Percentiles rank a stretch among this genome's conserved stretches.
Conservation (phyloP, 2,113 vertebrate species). For the Paedocypris sp. region DNA sequence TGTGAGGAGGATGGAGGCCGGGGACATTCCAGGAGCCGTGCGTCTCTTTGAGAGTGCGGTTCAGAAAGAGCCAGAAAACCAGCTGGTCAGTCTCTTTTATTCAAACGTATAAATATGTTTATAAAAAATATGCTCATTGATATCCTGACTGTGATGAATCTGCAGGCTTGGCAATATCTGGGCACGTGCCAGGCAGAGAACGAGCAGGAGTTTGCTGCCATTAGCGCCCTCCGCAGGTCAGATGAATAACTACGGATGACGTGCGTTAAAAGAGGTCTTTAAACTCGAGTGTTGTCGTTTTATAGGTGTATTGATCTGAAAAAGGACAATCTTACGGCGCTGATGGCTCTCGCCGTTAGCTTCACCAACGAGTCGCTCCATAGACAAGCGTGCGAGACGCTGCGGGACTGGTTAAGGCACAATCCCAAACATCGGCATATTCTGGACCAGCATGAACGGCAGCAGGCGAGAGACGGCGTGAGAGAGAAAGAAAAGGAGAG, state of each 20-base stretch:
- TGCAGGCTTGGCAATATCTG: slow-evolving; percentile 94
- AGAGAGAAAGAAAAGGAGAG: slow-evolving; percentile 63
- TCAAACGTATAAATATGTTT: not conserved
- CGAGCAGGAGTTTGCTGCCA: slow-evolving; percentile 90
- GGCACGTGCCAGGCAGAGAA: slow-evolving; percentile 97
- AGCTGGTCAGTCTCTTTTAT: slow-evolving; percentile 80
- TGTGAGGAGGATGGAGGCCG: slow-evolving; percentile 73
- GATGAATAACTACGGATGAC: slow-evolving; percentile 35
- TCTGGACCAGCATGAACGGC: slow-evolving; percentile 54
- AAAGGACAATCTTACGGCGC: slow-evolving; percentile 83
- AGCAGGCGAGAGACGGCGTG: slow-evolving; percentile 34
- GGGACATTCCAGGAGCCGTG: slow-evolving; percentile 89
- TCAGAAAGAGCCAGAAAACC: slow-evolving; percentile 81
- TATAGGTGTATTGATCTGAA: slow-evolving; percentile 88
- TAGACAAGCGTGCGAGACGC: slow-evolving; percentile 90
- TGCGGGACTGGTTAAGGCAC: slow-evolving; percentile 85
- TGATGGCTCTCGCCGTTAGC: slow-evolving; percentile 94
- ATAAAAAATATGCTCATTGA: no score
- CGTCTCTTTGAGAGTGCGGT: slow-evolving; percentile 91
- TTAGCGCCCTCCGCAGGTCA: slow-evolving; percentile 91
- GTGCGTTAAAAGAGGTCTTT: no score
- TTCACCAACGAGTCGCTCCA: slow-evolving; percentile 96
- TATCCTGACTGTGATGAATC: not conserved
- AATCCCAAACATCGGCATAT: slow-evolving; percentile 76
- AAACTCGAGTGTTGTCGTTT: not conserved